Conservation (phyloP, 1,140 invertebrate species). For the Araneus ventricosus region DNA sequence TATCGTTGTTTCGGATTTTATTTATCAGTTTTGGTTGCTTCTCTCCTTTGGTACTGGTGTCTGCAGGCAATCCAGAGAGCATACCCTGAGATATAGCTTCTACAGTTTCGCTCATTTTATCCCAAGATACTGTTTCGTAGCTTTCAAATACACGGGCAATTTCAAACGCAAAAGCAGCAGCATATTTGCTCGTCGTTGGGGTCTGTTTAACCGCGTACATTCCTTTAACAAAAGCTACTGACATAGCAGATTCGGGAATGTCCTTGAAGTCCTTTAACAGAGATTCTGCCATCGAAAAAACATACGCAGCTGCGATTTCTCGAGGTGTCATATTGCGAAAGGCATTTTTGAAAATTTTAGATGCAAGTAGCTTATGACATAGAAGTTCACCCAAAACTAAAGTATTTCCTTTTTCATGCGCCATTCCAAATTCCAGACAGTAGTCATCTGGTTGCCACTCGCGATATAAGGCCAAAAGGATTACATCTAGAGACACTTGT, state of each 20-base stretch:
- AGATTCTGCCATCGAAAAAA: conserved; percentile 63
- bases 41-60: background rate
- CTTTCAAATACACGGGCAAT: conserved; percentile 10
- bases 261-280: conserved; percentile 27
- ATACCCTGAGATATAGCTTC: conserved; percentile 6
- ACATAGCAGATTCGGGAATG: conserved; percentile 62
- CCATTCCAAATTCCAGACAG: conserved; percentile 47
- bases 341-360: conserved; percentile 42
- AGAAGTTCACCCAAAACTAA: conserved; percentile 49
- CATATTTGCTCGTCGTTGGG: conserved; percentile 51
- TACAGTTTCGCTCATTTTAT: conserved; percentile 7
- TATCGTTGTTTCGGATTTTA: background rate
- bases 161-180: conserved; percentile 58
- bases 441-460: background rate
- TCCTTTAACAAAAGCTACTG: conserved; percentile 55
- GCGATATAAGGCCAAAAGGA: background rate
- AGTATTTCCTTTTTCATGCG: conserved; percentile 55
- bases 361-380: conserved; percentile 41
- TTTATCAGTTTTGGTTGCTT: background rate
- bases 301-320: conserved; percentile 61
- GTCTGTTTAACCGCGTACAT: conserved; percentile 48
- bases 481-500: conserved; percentile 9
- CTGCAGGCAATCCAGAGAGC: conserved; percentile 46
- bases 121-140: conserved; percentile 36
- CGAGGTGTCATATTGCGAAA: conserved; percentile 34